Evolutionary conservation across 1,140 invertebrate species (phyloP), one percentile per base, ranked within the genome.

Genomic region (Tetragnatha versicolor): DNA sequence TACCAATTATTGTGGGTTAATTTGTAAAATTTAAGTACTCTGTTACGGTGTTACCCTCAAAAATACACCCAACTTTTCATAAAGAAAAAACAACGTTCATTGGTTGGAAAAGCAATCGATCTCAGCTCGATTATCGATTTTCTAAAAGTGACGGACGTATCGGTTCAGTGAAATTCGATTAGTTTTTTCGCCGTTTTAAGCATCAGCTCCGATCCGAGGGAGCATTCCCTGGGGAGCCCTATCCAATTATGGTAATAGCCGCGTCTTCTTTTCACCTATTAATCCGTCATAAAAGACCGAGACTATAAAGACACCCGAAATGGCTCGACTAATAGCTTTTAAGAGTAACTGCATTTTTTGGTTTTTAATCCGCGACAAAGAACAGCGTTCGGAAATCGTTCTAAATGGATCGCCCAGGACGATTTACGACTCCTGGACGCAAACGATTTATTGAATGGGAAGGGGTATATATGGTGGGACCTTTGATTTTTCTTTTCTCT

Each of bases 201-300:
- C 29, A 29, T 31, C 27, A 7, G 35, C 35, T 47, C 6, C n/a
- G 49, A 51, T 42, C 2, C 55, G 4, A 6, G 39, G 42, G 72
- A 33, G 63, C 31, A 35, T 55, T 10, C 10, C 9, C n/a, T n/a
- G n/a, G 35, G 72, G 72, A 58, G 33, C 72, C 58, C 31, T n/a
- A 75, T 75, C 72, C 72, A 75, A 75, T 75, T 75, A 75, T 39
- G 42, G 60, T 75, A 75, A 75, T 75, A 75, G 72, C 72, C 33
- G n/a, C 51, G 31, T 39, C 51, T 45, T 55, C 69, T 33, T 60
- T 75, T 49, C 72, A 61, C 68, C 72, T 75, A 75, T 75, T 75
- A 75, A 75, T 75, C 72, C 55, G 72, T 75, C 72, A 75, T 75
- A 60, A 75, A 75, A 60, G 72, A 63, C 27, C 55, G 51, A 61